Percentiles rank a stretch among this genome's conserved stretches.
Evolutionary conservation across 1,140 invertebrate species (phyloP).

Genomic region (Hycleus phaleratus): DNA sequence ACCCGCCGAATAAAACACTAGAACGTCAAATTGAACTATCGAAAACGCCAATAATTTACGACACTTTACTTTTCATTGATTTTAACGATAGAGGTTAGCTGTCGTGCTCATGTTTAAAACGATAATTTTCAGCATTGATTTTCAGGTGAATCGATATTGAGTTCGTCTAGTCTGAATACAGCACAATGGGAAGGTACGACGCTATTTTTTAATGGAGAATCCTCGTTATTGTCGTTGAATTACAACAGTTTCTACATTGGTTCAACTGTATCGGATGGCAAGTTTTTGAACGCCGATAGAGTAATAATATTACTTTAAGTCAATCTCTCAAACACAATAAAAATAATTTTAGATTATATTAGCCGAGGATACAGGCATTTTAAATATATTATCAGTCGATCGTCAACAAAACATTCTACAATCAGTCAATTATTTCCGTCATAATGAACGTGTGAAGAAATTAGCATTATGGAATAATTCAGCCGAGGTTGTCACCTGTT

Average conservation of each 20-base stretch:
- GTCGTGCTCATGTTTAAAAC: neutral
- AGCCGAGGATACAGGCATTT: constrained; percentile 27
- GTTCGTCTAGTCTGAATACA: constrained; percentile 23
- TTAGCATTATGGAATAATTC: constrained; percentile 26
- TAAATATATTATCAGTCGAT: constrained; percentile 21
- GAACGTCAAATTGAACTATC: constrained; percentile 21
- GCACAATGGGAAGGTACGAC: constrained; percentile 30
- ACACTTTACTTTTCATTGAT: constrained; percentile 27
- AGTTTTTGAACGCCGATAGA: constrained; percentile 23
- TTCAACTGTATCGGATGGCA: constrained; percentile 25
- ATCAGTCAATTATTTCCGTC: constrained; percentile 17
- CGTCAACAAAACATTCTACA: constrained; percentile 13
- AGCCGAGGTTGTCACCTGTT: constrained; percentile 18
- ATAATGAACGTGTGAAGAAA: constrained; percentile 19
- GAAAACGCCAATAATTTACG: constrained; percentile 21
- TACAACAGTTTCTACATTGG: constrained; percentile 22
- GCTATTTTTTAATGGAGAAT: constrained; percentile 21
- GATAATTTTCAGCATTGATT: constrained; percentile 1
- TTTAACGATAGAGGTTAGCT: constrained; percentile 22
- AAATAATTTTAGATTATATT: constrained; percentile 22
- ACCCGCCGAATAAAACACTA: constrained; percentile 29
- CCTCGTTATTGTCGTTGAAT: constrained; percentile 12
- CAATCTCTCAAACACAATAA: neutral
- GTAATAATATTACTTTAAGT: constrained; percentile 13
- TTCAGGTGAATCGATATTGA: constrained; percentile 26